These are phyloP conservation scores for Sycophila texana DNA, from an alignment of 2,888 invertebrate species.

Conservation along the genomic window DNA sequence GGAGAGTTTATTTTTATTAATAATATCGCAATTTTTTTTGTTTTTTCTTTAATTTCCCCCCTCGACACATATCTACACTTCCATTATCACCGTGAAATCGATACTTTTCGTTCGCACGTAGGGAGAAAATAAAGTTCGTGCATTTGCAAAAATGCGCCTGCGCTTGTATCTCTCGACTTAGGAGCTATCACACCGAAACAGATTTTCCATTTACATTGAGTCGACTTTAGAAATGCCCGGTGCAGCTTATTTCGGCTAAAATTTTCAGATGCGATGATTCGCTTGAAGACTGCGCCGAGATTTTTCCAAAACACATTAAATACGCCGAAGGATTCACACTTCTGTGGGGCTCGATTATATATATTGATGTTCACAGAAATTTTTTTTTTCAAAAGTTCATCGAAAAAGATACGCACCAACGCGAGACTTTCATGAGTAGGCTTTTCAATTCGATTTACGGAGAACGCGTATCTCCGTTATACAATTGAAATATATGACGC, in stretches of 20 bases:
- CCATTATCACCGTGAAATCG: conserved; percentile 7
- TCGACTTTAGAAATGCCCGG: conserved; percentile 24
- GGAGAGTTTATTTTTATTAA: conserved; percentile 13
- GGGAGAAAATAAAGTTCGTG: conserved; percentile 15
- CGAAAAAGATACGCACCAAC: conserved; percentile 30
- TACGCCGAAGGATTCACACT: too few relatives aligned
- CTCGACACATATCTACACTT: conserved; percentile 7
- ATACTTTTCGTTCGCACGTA: background rate
- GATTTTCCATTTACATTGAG: conserved; percentile 22
- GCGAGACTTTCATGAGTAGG: conserved; percentile 35
- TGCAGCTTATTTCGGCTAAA: conserved; percentile 16
- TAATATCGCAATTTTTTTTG: conserved; percentile 2
- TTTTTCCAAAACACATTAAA: conserved; percentile 33
- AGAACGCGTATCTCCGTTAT: conserved; percentile 12
- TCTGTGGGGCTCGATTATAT: conserved; percentile 7
- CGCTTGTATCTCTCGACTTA: conserved; percentile 21
- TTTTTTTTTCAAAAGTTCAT: conserved; percentile 20
- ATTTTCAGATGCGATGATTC: background rate
- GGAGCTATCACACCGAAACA: conserved; percentile 35
- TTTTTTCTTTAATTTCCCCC: background rate
- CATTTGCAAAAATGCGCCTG: conserved; percentile 32
- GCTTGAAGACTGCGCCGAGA: conserved; percentile 23
- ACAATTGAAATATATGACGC: conserved; percentile 5
- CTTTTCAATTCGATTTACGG: conserved; percentile 19
- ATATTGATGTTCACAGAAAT: background rate